Evolutionary conservation across 2,888 invertebrate species (phyloP), one percentile per base, ranked within the genome.

Genomic region (Dendrolimus houi): DNA sequence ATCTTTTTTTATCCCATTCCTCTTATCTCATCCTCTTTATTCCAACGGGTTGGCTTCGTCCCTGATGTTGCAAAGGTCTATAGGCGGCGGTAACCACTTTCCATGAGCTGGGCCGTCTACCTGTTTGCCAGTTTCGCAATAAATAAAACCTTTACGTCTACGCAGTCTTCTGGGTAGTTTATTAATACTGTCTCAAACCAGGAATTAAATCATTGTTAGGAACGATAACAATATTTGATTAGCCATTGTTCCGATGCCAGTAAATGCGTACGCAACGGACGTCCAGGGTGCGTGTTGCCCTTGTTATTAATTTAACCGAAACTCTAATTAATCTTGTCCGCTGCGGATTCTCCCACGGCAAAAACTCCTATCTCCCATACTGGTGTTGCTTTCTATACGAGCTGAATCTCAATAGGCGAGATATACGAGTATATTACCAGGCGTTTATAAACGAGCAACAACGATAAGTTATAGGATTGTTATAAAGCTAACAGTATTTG

Each of bases 251-350:
- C 71, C 59, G 70, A 65, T 64, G 62, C 67, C 60, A 59, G 59
- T 64, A 65, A 62, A 65, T 65, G 65, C 63, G 68, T 59, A 63
- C 65, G 64, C 59, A 59, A 65, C 64, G 65, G 68, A 60, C 70
- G 72, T 66, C 67, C 72, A 69, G 76, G 75, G 75, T 76, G 80
- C 80, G 81, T 79, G 78, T 78, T 71, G 71, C 68, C 64, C 72
- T 74, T 72, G 83, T 82, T 89, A 87, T 88, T 87, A 87, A 87
- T 87, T 84, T 83, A 81, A 82, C 84, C 83, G 68, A 78, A 74
- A 76, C 75, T 83, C 83, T 87, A 87, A 89, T 89, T 87, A 88
- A 87, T 88, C 85, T 85, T 79, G 77, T 78, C 84, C 78, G 81
- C 69, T 82, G 83, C 65, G 83, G 75, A 77, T 70, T 82, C 81